Evolutionary conservation across 2,888 invertebrate genomes (phyloP).

Genomic region (Subacronicta megacephala): DNA sequence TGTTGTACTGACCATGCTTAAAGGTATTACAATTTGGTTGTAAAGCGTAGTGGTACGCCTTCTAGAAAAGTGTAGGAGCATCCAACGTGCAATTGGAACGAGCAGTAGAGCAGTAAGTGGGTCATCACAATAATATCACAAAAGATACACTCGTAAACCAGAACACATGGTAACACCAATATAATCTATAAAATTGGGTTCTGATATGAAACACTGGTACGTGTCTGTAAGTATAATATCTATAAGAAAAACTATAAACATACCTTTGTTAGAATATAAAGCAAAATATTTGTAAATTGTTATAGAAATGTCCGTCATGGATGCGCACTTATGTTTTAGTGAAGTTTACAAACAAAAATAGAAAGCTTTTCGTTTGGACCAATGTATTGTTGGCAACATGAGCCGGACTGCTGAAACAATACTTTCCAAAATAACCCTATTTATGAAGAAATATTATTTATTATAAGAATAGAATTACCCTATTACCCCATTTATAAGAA

Average conservation of each 20-base stretch:
- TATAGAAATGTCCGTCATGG: slow-evolving; percentile 23
- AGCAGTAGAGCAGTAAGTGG: slow-evolving; percentile 57
- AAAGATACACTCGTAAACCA: slow-evolving; percentile 51
- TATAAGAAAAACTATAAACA: no score
- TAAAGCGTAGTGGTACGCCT: slow-evolving; percentile 11
- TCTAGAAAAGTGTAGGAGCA: slow-evolving; percentile 37
- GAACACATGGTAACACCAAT: slow-evolving; percentile 33
- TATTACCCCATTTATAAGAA: no score
- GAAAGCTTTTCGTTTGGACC: slow-evolving; percentile 41
- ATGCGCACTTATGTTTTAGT: slow-evolving; percentile 28
- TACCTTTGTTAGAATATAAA: slow-evolving; percentile 5
- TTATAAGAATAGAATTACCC: no score
- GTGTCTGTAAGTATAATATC: no score
- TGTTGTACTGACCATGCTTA: no score
- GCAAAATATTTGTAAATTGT: slow-evolving; percentile 25
- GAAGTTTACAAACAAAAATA: slow-evolving; percentile 41
- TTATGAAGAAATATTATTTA: slow-evolving; percentile 35
- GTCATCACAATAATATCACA: slow-evolving; percentile 58
- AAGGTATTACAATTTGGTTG: no score
- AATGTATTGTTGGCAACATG: slow-evolving; percentile 48
- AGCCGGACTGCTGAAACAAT: slow-evolving; percentile 37
- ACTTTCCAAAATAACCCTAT: slow-evolving; percentile 39
- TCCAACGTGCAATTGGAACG: slow-evolving; percentile 54
- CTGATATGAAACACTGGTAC: slow-evolving; percentile 8
- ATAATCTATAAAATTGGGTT: slow-evolving; percentile 24